Percentiles rank a stretch among this genome's conserved stretches.
These are phyloP conservation scores for Corvus cornix DNA, from an alignment of 2,113 vertebrate genomes.

Conservation along the genomic window DNA sequence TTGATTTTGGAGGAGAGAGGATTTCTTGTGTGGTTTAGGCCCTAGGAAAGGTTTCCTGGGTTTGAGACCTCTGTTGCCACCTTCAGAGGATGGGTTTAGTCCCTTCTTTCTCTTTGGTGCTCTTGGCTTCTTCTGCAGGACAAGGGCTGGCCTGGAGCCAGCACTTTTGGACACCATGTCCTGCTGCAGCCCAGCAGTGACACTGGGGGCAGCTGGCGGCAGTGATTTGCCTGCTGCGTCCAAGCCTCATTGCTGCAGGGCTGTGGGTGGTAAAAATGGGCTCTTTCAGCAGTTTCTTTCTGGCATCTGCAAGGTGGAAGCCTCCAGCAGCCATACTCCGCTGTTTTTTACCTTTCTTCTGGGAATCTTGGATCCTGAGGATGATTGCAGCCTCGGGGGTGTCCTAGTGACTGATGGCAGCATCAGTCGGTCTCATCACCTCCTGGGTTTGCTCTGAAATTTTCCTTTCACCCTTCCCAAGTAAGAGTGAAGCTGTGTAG, in stretches of 20 bases:
- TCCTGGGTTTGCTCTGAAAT: not conserved
- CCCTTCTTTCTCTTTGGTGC: not conserved
- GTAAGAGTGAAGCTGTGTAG: not conserved
- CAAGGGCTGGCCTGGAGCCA: not conserved
- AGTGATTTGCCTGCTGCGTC: not conserved
- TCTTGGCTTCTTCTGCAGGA: not conserved
- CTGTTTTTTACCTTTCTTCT: not conserved
- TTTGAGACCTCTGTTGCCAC: not conserved
- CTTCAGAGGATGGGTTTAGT: not conserved
- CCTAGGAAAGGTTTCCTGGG: not conserved
- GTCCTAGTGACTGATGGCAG: not conserved
- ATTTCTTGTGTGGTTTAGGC: not conserved
- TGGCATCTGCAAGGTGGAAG: not conserved
- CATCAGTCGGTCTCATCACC: not conserved
- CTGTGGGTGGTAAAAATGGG: not conserved
- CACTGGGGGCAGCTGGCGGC: not conserved
- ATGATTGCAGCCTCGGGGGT: not conserved
- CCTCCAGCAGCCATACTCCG: not conserved
- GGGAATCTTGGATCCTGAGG: not conserved
- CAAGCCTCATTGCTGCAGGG: not conserved
- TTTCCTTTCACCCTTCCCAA: not conserved
- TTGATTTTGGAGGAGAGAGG: not conserved
- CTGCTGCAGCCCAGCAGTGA: not conserved
- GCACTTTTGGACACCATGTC: fast-evolving
- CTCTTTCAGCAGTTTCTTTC: not conserved